Evolutionary conservation across 2,113 vertebrate species (phyloP).

Genomic region (Tragelaphus scriptus): DNA sequence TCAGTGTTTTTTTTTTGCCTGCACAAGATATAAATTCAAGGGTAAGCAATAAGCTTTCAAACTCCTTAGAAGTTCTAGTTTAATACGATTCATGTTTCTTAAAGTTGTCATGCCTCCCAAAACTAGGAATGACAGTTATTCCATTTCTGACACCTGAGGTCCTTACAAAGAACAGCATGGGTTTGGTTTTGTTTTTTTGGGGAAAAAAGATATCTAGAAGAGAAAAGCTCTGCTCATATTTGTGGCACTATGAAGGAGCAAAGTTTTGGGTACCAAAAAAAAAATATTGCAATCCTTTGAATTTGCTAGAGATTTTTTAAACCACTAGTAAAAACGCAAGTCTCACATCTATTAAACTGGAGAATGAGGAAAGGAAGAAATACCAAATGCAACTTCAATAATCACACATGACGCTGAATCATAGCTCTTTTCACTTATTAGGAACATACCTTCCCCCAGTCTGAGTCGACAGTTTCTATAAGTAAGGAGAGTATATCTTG

Average conservation of each 20-base stretch:
- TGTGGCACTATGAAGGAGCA: not conserved
- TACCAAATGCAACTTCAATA: not conserved
- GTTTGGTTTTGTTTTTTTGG: not conserved
- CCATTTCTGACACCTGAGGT: conserved; percentile 5
- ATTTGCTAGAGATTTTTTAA: conserved; percentile 1
- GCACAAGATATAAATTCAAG: not conserved
- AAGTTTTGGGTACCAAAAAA: not conserved
- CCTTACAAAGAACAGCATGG: not conserved
- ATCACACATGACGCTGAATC: not conserved
- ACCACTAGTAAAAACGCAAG: not conserved
- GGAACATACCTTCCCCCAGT: conserved; percentile 85
- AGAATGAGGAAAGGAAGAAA: not conserved
- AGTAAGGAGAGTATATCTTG: conserved; percentile 73
- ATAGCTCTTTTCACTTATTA: not conserved
- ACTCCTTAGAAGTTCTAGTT: not conserved
- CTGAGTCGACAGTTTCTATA: conserved; percentile 75
- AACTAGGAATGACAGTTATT: conserved; percentile 6
- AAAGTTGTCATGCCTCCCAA: not conserved
- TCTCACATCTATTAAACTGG: not conserved
- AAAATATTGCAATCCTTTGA: not conserved
- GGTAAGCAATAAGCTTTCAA: conserved; percentile 14
- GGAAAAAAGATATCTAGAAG: not conserved
- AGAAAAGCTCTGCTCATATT: not conserved
- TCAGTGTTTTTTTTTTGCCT: not conserved
- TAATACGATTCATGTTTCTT: conserved; percentile 1